These are phyloP conservation scores for Echinarachnius parma DNA, from an alignment of 53 echinoderm and acorn worm species.

Conservation along the genomic window DNA sequence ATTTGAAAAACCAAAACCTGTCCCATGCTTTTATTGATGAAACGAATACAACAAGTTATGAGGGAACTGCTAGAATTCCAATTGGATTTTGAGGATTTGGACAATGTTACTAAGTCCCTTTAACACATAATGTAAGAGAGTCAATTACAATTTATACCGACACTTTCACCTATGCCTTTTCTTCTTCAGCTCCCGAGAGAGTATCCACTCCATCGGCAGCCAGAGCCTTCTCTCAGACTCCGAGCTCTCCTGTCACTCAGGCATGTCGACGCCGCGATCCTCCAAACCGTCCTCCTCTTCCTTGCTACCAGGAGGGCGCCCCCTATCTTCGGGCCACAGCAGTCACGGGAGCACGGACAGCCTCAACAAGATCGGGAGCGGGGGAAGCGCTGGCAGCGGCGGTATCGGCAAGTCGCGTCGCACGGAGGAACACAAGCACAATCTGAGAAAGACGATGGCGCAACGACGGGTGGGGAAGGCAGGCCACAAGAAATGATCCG, in stretches of 20 bases:
- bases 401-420: conserved; percentile 40
- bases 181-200: conserved; percentile 71
- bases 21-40: no score
- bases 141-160: background rate
- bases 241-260: conserved; percentile 34
- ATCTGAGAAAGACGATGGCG: conserved; percentile 54
- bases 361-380: conserved; percentile 43
- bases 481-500: conserved; percentile 45
- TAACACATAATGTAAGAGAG: no score
- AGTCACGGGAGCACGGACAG: conserved; percentile 46
- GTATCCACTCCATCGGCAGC: conserved; percentile 72
- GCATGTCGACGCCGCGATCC: conserved; percentile 43
- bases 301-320: conserved; percentile 15
- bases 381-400: conserved; percentile 37
- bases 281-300: conserved; percentile 47
- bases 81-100: no score
- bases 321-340: conserved; percentile 32
- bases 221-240: conserved; percentile 59
- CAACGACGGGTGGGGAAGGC: conserved; percentile 40
- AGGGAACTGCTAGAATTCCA: no score
- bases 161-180: background rate
- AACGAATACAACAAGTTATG: no score
- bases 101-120: no score
- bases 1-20: no score
- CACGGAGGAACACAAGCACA: conserved; percentile 71